Conservation (phyloP, 2,797 vertebrate species). For the Epinephelus malabaricus region DNA sequence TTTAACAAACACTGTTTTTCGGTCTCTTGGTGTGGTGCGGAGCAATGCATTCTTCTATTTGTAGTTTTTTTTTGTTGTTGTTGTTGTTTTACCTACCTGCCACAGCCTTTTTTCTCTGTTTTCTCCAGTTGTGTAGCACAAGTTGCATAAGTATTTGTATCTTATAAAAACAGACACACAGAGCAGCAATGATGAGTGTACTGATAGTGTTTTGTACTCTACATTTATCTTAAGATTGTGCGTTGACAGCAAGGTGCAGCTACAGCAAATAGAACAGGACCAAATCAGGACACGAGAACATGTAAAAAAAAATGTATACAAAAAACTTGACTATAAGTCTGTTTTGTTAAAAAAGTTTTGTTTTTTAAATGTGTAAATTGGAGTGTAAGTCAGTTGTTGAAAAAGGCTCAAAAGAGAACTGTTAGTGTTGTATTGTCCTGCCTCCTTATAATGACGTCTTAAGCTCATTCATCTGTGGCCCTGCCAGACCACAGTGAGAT, state of each 20-base stretch:
- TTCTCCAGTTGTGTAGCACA: too few relatives aligned
- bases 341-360: background rate
- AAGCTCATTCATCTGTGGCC: constrained; percentile 16
- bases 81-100: too few relatives aligned
- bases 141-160: too few relatives aligned
- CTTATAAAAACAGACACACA: too few relatives aligned
- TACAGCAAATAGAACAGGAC: background rate
- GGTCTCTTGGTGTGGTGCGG: too few relatives aligned
- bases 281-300: background rate
- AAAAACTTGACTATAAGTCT: too few relatives aligned
- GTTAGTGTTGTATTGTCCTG: background rate
- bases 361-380: background rate
- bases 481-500: constrained; percentile 29
- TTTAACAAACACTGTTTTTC: too few relatives aligned
- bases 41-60: too few relatives aligned
- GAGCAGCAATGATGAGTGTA: too few relatives aligned
- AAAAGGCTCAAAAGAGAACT: background rate
- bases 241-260: background rate
- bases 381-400: background rate
- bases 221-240: background rate
- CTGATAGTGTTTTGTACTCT: background rate
- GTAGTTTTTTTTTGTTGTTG: too few relatives aligned
- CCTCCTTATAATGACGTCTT: constrained; percentile 26
- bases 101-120: too few relatives aligned
- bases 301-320: too few relatives aligned